Conservation (phyloP, 1,140 invertebrate species). For the Euschistus heros region DNA sequence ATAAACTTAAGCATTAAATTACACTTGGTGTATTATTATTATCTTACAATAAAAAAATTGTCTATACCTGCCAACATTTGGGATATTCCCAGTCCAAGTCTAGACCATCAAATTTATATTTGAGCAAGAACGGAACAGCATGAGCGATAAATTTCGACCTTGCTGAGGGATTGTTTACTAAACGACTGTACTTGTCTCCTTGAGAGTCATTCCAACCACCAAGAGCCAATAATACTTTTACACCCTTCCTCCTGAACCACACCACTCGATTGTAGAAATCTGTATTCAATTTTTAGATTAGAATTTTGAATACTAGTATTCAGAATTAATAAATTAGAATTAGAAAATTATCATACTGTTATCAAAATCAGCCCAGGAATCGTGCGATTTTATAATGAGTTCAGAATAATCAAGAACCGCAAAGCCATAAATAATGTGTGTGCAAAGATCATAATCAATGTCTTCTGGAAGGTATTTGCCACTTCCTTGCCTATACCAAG, state of each 20-base stretch:
- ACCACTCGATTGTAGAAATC: slow-evolving; percentile 75
- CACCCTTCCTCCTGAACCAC: slow-evolving; percentile 61
- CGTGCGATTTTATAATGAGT: slow-evolving; percentile 66
- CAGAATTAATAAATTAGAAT: not conserved
- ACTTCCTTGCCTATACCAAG: slow-evolving; percentile 69
- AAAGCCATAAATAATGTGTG: slow-evolving; percentile 85
- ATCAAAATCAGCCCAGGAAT: slow-evolving; percentile 80
- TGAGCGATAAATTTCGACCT: slow-evolving; percentile 61
- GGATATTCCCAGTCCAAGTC: slow-evolving; percentile 90
- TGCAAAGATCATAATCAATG: slow-evolving; percentile 75
- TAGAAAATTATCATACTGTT: slow-evolving; percentile 49
- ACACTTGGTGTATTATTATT: not conserved
- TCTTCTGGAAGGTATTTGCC: slow-evolving; percentile 75
- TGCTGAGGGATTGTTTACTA: slow-evolving; percentile 62
- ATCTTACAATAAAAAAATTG: slow-evolving; percentile 3
- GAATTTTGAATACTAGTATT: not conserved
- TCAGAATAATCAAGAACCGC: slow-evolving; percentile 70
- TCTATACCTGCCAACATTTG: slow-evolving; percentile 71
- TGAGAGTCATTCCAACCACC: slow-evolving; percentile 86
- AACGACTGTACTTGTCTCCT: slow-evolving; percentile 71
- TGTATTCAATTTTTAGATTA: slow-evolving; percentile 32
- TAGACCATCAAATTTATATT: slow-evolving; percentile 75
- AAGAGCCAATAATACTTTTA: slow-evolving; percentile 71
- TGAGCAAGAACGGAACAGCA: slow-evolving; percentile 61
- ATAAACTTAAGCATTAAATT: too few species aligned